Conservation (phyloP, 2,888 invertebrate genomes). For the Harpalus rufipes region DNA sequence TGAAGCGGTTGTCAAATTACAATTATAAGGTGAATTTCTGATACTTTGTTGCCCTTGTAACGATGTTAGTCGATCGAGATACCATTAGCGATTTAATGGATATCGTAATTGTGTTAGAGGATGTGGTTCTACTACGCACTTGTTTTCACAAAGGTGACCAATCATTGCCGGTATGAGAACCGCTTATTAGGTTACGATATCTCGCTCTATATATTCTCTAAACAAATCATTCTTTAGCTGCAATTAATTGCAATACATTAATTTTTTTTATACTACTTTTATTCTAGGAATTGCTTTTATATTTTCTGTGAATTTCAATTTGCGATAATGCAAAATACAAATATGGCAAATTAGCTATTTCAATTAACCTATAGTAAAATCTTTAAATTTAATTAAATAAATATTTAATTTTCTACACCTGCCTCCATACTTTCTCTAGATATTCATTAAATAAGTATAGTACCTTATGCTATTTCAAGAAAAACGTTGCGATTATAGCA, state of each 20-base stretch:
- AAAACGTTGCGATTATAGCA: too few species aligned
- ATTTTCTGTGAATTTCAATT: neutral
- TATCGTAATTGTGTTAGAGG: conserved; percentile 61
- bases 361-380: too few species aligned
- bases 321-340: too few species aligned
- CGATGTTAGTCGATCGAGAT: conserved; percentile 38
- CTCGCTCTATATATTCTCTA: neutral
- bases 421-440: too few species aligned
- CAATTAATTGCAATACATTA: neutral
- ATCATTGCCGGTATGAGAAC: neutral
- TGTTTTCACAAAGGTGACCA: conserved; percentile 14
- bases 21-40: conserved; percentile 63
- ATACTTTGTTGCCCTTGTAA: conserved; percentile 59
- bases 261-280: neutral
- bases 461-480: too few species aligned
- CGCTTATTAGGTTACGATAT: neutral
- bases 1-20: conserved; percentile 61
- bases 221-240: neutral
- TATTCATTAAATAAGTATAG: too few species aligned
- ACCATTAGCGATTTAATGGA: conserved; percentile 59
- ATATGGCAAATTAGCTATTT: too few species aligned
- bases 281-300: neutral
- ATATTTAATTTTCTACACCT: too few species aligned
- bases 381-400: too few species aligned
- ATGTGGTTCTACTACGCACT: conserved; percentile 3